Evolutionary conservation across 1,140 invertebrate species (phyloP).

Genomic region (Asobara japonica): DNA sequence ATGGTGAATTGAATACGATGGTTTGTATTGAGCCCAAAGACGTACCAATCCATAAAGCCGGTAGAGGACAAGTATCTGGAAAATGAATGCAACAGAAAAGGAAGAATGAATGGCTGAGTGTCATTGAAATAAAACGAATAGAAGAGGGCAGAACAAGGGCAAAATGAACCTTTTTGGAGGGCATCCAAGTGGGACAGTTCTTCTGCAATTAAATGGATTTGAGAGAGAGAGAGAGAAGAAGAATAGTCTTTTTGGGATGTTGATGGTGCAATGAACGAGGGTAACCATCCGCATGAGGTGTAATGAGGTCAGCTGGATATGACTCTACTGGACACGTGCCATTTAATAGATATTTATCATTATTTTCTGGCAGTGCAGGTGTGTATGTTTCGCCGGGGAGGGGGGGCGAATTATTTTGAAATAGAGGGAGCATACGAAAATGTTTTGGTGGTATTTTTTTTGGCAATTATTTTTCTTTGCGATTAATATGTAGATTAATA

Average conservation of each 20-base stretch:
- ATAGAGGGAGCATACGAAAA: no score
- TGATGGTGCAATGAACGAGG: background rate
- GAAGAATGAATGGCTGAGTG: background rate
- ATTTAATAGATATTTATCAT: no score
- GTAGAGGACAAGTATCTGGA: slow-evolving; percentile 81
- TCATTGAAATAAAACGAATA: background rate
- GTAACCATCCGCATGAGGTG: background rate
- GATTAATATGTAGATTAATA: no score
- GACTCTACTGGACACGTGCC: no score
- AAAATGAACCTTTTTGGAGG: background rate
- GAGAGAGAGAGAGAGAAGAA: background rate
- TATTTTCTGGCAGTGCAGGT: no score
- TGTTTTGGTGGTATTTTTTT: no score
- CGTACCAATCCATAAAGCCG: slow-evolving; percentile 96
- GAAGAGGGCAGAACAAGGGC: background rate
- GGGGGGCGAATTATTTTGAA: no score
- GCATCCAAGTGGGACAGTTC: background rate
- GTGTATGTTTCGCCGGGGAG: no score
- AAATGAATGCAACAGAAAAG: slow-evolving; percentile 42
- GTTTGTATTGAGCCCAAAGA: slow-evolving; percentile 94
- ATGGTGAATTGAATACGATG: slow-evolving; percentile 87
- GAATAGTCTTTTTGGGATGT: background rate
- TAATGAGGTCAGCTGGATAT: background rate
- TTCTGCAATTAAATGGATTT: background rate
- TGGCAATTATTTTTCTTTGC: no score